Evolutionary conservation across 2,113 vertebrate species (phyloP).

Genomic region (Xiphorhynchus elegans): DNA sequence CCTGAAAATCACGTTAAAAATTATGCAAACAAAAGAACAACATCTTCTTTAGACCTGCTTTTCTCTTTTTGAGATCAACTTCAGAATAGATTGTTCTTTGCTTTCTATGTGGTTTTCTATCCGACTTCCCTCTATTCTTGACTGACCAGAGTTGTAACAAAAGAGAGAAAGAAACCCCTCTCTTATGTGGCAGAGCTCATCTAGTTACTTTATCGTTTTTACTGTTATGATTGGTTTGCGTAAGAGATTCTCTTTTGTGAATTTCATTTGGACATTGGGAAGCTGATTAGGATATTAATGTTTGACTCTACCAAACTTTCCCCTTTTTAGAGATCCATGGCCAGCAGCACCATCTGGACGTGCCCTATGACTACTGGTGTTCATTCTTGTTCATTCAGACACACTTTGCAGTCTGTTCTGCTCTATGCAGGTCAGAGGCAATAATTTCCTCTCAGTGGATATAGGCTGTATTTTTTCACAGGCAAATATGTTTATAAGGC

Average conservation of each 20-base stretch:
- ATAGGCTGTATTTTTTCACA: neutral
- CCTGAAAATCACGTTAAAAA: neutral
- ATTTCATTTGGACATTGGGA: neutral
- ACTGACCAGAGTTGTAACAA: neutral
- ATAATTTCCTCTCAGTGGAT: neutral
- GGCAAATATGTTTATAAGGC: neutral
- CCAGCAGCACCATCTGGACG: neutral
- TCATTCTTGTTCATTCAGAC: neutral
- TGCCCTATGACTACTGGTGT: neutral
- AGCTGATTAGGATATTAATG: neutral
- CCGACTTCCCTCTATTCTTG: neutral
- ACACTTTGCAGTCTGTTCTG: neutral
- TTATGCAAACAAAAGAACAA: neutral
- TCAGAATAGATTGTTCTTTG: neutral
- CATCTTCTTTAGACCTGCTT: neutral
- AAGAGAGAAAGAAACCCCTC: neutral
- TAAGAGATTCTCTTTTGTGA: neutral
- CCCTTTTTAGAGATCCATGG: neutral
- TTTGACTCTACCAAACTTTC: neutral
- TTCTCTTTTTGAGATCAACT: neutral
- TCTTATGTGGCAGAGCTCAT: neutral
- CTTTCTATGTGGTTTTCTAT: neutral
- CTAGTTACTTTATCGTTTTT: neutral
- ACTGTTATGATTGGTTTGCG: neutral
- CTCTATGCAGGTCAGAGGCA: neutral